Evolutionary conservation across 2,888 invertebrate genomes (phyloP), one percentile per base, ranked within the genome.

Genomic region (Gisinianus flammeolus): DNA sequence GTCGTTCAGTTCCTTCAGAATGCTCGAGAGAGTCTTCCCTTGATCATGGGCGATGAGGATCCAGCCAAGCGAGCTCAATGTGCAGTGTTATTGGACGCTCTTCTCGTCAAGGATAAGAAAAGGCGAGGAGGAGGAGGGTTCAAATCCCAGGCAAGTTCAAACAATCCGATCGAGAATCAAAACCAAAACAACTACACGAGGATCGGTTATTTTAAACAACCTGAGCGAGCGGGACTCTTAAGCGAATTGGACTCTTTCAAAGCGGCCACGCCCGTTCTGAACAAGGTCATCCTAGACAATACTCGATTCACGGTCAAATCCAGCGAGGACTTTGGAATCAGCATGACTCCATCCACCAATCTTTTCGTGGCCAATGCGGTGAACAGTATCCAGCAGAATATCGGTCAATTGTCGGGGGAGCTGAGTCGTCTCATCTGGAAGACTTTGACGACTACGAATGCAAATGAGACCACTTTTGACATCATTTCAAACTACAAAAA

Each of bases 131-230:
- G n/a, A n/a, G n/a, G n/a, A n/a, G n/a, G n/a, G 8, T 22, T 2
- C 30, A 19, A 30, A 30, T 66, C 31, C n/a, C n/a, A n/a, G 33
- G 66, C 1, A 31, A 31, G 91, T 91, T 52, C 92, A 35, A 22
- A n/a, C 69, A 26, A 44, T 26, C 69, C 2, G 28, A 35, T 12
- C 2, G 24, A 52, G 22, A n/a, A n/a, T n/a, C n/a, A n/a, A n/a
- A n/a, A n/a, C n/a, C n/a, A n/a, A n/a, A n/a, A n/a, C n/a, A n/a
- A n/a, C n/a, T n/a, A n/a, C n/a, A n/a, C n/a, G n/a, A n/a, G n/a
- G n/a, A n/a, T n/a, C n/a, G n/a, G n/a, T n/a, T n/a, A n/a, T n/a
- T n/a, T n/a, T n/a, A n/a, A n/a, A n/a, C n/a, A n/a, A n/a, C n/a
- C n/a, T n/a, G n/a, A n/a, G n/a, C n/a, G n/a, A n/a, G 54, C 12